Conservation (phyloP, 2,888 invertebrate species). For the Acleris holmiana region DNA sequence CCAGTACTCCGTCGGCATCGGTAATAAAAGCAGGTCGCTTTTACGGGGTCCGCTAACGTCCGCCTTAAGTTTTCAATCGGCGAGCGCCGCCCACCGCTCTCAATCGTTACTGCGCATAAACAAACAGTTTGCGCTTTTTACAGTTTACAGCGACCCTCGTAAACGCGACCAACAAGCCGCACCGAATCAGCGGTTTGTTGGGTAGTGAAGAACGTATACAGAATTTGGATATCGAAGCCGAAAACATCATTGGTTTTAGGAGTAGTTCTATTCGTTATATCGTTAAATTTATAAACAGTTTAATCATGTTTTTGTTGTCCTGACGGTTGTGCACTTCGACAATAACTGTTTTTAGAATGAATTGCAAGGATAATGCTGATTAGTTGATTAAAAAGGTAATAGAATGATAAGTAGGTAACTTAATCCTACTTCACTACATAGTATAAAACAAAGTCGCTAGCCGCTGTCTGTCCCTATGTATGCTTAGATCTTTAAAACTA, state of each 20-base stretch:
- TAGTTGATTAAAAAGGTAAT: no score
- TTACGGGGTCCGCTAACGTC: conserved; percentile 56
- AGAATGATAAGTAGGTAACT: no score
- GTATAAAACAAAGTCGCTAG: no score
- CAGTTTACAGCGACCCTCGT: conserved; percentile 79
- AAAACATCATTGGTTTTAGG: neutral
- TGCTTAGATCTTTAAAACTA: no score
- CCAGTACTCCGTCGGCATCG: conserved; percentile 40
- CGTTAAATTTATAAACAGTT: neutral
- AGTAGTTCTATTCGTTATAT: neutral
- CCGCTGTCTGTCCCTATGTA: no score
- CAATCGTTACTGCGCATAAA: conserved; percentile 70
- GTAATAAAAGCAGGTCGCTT: conserved; percentile 68
- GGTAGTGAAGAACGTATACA: conserved; percentile 50
- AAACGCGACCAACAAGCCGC: conserved; percentile 73
- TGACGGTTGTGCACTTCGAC: no score
- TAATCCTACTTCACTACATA: no score
- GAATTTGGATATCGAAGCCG: conserved; percentile 24
- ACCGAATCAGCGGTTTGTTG: conserved; percentile 73
- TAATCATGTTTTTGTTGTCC: no score
- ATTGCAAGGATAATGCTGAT: no score
- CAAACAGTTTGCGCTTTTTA: conserved; percentile 81
- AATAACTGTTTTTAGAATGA: no score
- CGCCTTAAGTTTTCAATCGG: conserved; percentile 51
- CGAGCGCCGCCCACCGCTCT: conserved; percentile 55